Conservation (phyloP, 1,140 invertebrate genomes). For the Drosophila setifemur region DNA sequence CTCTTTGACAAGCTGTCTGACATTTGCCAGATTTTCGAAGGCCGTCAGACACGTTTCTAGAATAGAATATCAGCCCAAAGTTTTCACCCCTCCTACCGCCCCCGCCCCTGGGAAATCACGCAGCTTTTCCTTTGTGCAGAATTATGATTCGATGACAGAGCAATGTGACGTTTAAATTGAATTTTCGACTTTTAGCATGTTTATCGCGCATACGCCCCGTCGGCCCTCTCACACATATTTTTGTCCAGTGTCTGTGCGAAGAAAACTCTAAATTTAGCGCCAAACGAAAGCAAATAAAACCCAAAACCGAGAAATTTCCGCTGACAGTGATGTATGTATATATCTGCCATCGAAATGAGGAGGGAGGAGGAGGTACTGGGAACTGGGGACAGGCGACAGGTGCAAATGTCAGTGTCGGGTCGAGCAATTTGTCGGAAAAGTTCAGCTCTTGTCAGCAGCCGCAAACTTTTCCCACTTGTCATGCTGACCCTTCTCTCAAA, state of each 20-base stretch:
- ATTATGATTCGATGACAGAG: slow-evolving; percentile 57
- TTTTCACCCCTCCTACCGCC: neutral
- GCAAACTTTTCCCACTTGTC: slow-evolving; percentile 59
- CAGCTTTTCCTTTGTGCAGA: slow-evolving; percentile 3
- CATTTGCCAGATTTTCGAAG: slow-evolving; percentile 60
- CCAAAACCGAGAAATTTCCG: slow-evolving; percentile 8
- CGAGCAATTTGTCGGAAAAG: slow-evolving; percentile 52
- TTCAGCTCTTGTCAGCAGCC: slow-evolving; percentile 36
- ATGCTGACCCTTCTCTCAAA: slow-evolving; percentile 23
- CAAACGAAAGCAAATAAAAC: slow-evolving; percentile 10
- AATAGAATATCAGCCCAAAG: slow-evolving; percentile 55
- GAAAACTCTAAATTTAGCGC: slow-evolving; percentile 47
- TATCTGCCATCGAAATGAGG: neutral
- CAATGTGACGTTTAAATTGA: slow-evolving; percentile 64
- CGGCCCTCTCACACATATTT: slow-evolving; percentile 3
- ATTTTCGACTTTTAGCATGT: slow-evolving; percentile 54
- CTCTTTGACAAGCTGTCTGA: slow-evolving; percentile 55
- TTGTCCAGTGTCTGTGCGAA: slow-evolving; percentile 13
- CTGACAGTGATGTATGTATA: slow-evolving; percentile 43
- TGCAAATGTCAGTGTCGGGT: slow-evolving; percentile 52
- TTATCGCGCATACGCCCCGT: slow-evolving; percentile 31
- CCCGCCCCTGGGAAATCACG: too few species aligned
- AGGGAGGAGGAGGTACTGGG: neutral
- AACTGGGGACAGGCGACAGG: slow-evolving; percentile 22
- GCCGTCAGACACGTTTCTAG: slow-evolving; percentile 64